These are phyloP conservation scores for Pseudomyrmex flavicornis DNA, from an alignment of 1,140 invertebrate genomes.

Conservation along the genomic window DNA sequence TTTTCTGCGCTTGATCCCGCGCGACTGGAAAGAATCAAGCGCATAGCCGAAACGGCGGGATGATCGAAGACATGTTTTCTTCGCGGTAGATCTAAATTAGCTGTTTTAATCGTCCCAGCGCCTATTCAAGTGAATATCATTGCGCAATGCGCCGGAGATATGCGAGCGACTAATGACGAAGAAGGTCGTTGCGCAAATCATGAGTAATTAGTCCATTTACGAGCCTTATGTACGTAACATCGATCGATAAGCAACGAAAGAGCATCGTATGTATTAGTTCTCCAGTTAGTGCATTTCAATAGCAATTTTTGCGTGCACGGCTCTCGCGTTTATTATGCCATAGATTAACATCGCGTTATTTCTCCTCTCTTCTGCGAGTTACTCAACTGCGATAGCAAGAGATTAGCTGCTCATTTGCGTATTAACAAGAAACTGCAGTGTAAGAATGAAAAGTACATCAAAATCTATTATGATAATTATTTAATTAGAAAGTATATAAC, in stretches of 20 bases:
- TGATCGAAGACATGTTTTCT: slow-evolving; percentile 22
- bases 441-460: too few relatives aligned
- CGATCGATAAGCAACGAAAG: slow-evolving; percentile 48
- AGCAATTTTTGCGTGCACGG: slow-evolving; percentile 72
- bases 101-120: slow-evolving; percentile 68
- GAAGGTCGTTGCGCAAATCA: slow-evolving; percentile 74
- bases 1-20: slow-evolving; percentile 22
- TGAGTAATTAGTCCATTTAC: slow-evolving; percentile 80
- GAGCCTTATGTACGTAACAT: slow-evolving; percentile 65
- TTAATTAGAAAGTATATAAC: background rate
- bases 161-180: slow-evolving; percentile 74
- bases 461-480: background rate
- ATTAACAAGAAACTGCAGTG: background rate
- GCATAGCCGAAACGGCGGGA: background rate
- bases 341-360: slow-evolving; percentile 79
- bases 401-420: slow-evolving; percentile 34
- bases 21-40: slow-evolving; percentile 37
- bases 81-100: slow-evolving; percentile 65
- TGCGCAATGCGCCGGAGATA: slow-evolving; percentile 72
- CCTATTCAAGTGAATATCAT: slow-evolving; percentile 72
- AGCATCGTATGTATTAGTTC: slow-evolving; percentile 77
- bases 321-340: slow-evolving; percentile 76
- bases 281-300: slow-evolving; percentile 82
- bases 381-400: slow-evolving; percentile 73
- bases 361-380: slow-evolving; percentile 70